Conservation (phyloP, 2,797 vertebrate genomes). For the Decapterus maruadsi region DNA sequence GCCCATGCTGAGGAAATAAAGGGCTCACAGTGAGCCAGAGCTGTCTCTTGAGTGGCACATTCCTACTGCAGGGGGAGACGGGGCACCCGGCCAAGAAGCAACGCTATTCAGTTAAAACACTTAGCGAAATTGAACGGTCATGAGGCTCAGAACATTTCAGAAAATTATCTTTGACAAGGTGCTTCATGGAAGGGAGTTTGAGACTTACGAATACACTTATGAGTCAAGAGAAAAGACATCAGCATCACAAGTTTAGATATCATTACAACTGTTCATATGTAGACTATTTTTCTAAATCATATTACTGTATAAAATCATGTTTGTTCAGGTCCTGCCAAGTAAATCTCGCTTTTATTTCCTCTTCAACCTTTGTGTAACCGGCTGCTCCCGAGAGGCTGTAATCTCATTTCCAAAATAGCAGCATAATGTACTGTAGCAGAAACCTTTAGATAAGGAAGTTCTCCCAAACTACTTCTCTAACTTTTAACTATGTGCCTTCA, state of each 20-base stretch:
- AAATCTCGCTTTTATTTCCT: not conserved
- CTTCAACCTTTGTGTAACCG: not conserved
- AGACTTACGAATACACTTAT: not conserved
- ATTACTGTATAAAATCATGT: not conserved
- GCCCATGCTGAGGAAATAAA: constrained; percentile 60
- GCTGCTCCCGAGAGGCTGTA: not conserved
- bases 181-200: not conserved
- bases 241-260: not conserved
- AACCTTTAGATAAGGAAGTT: not conserved
- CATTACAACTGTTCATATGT: not conserved
- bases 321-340: not conserved
- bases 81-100: constrained; percentile 33
- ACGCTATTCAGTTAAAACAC: constrained; percentile 20
- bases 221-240: not conserved
- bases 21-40: constrained; percentile 51
- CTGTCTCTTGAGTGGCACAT: constrained; percentile 60
- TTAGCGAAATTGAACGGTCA: constrained; percentile 15
- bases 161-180: constrained; percentile 5
- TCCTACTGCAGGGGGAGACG: constrained; percentile 45
- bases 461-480: not conserved
- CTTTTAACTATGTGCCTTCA: too few relatives aligned
- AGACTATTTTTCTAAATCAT: not conserved
- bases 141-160: constrained; percentile 26
- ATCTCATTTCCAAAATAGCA: not conserved
- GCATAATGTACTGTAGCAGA: not conserved